phyloP scores from a whole-genome alignment of 2,113 vertebrate genomes.

The Promerops cafer region DNA sequence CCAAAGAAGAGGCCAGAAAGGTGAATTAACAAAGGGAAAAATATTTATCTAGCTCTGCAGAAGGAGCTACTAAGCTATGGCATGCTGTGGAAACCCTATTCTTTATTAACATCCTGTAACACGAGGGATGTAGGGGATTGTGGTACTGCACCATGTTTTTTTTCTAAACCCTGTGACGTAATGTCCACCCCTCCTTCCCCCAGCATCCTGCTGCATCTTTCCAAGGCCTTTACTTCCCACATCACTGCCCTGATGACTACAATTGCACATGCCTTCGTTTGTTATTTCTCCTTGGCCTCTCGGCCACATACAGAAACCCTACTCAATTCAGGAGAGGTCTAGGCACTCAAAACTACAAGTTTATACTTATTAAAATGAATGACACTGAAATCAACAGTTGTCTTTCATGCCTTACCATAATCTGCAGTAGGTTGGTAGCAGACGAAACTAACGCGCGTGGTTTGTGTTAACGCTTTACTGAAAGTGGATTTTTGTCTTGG shows the following conservation, averaged over 20 bases:
- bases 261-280: accelerated
- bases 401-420: conserved; percentile 53
- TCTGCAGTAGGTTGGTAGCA: conserved; percentile 49
- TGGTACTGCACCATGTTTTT: neutral
- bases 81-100: neutral
- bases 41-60: neutral
- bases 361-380: neutral
- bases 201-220: neutral
- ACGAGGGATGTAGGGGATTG: neutral
- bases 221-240: neutral
- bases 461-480: neutral
- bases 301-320: neutral
- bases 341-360: neutral
- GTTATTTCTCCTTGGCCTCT: neutral
- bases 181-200: neutral
- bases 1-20: neutral
- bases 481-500: conserved; percentile 58
- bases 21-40: neutral
- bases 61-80: neutral
- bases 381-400: neutral
- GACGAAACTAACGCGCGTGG: neutral
- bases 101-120: neutral
- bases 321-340: neutral
- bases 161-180: neutral
- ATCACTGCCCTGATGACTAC: neutral